Base-by-base conservation (phyloP, 2,113 vertebrate species). In the Manacus vitellinus region DNA sequence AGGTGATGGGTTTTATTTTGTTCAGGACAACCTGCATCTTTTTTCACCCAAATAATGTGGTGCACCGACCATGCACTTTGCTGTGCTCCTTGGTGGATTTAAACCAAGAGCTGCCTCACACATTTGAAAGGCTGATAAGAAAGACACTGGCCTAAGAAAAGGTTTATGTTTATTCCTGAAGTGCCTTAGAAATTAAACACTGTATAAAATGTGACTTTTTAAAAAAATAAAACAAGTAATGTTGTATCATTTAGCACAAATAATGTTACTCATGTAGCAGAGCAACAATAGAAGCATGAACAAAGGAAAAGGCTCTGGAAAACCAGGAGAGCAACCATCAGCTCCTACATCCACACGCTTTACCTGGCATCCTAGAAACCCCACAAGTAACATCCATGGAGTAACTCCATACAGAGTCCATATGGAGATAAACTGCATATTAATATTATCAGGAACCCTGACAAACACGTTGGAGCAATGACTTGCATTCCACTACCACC, bases 141-240 rank as follows among this genome's bases (percentile, higher is more conserved):
- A 88, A 89, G 37, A 87, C 67, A 30, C 31, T 7, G 5, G 24
- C 11, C 59, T 84, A 72, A 74, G 37, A 92, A 92, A 90, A 88
- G 23, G 23, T 55, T 78, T 44, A 9, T 20, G 41, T 96, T 95
- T 96, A 95, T 95, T 97, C 54, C 68, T 51, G 47, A 89, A 77
- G 54, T 41, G 47, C 76, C 47, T 87, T 70, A 89, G 56, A 93
- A 95, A 95, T n/a, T 24, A 96, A 89, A 88, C 16, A 30, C 43
- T 39, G 55, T 94, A 96, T 41, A 97, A 96, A 93, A 94, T 8
- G 35, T 44, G 56, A 37, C 24, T 8, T 16, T 71, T 22, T 3
- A 8, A 59, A 91, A 95, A 91, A 72, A 71, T 35, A 27, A 54
- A 76, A 41, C 44, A 79, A 59, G 8, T 31, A 76, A 77, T 1